phyloP scores from a whole-genome alignment of 2,113 vertebrate genomes.

The Egretta garzetta region DNA sequence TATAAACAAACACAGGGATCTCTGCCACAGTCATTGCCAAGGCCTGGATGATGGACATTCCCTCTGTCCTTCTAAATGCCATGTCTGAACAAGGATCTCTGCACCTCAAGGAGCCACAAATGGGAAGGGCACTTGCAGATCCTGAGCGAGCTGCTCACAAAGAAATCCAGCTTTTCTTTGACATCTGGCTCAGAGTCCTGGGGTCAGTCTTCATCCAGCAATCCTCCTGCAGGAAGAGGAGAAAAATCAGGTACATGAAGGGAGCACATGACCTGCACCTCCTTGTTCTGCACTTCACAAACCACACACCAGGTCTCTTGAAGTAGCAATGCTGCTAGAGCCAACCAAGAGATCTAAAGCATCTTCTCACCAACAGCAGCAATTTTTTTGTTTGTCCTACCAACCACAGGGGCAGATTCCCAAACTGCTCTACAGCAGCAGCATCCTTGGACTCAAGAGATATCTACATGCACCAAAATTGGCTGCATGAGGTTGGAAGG shows the following conservation, averaged over 20 bases:
- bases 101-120: not conserved
- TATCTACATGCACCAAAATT: not conserved
- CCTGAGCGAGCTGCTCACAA: not conserved
- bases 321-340: not conserved
- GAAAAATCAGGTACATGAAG: not conserved
- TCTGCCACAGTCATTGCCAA: slow-evolving; percentile 98
- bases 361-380: not conserved
- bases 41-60: slow-evolving; percentile 93
- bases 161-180: not conserved
- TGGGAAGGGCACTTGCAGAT: not conserved
- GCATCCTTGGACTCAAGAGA: not conserved
- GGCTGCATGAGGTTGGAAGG: not conserved
- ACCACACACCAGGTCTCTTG: not conserved
- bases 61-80: slow-evolving; percentile 86
- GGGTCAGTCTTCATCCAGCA: not conserved
- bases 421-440: not conserved
- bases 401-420: not conserved
- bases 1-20: slow-evolving; percentile 97
- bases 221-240: not conserved
- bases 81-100: slow-evolving; percentile 57
- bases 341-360: not conserved
- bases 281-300: not conserved
- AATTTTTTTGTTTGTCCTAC: not conserved
- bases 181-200: not conserved
- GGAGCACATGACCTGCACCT: not conserved